A percentile compares a stretch with the other conserved stretches of the same genome.
Evolutionary conservation across 2,888 invertebrate species (phyloP).

Genomic region (Nomada goodeniana): DNA sequence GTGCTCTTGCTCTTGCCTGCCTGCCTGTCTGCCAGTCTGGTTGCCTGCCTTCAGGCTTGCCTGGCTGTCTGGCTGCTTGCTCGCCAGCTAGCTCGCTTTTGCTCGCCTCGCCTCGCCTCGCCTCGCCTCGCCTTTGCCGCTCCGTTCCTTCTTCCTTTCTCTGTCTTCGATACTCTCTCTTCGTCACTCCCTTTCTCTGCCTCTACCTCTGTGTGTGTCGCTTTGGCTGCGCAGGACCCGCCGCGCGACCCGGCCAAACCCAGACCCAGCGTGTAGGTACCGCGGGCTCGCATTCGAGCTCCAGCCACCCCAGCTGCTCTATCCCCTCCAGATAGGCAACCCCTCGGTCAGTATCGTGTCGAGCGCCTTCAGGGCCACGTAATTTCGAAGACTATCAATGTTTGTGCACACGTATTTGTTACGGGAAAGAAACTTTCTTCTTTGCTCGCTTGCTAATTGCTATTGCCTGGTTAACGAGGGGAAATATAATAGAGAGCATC

Average conservation of each 20-base stretch:
- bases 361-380: conserved; percentile 28
- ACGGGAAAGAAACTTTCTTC: background rate
- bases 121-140: conserved; percentile 36
- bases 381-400: background rate
- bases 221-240: conserved; percentile 72
- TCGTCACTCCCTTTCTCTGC: background rate
- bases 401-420: background rate
- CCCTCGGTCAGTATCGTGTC: conserved; percentile 61
- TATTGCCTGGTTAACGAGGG: no score
- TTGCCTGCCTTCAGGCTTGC: conserved; percentile 31
- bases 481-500: no score
- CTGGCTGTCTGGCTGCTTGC: conserved; percentile 23
- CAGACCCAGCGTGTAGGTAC: conserved; percentile 76
- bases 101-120: conserved; percentile 32
- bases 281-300: conserved; percentile 75
- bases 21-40: conserved; percentile 45
- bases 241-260: conserved; percentile 79
- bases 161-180: conserved; percentile 26
- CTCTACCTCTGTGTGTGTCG: conserved; percentile 35
- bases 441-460: background rate
- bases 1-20: conserved; percentile 54
- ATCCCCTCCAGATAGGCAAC: conserved; percentile 59
- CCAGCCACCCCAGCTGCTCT: conserved; percentile 76
- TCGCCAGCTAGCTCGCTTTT: conserved; percentile 40
- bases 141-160: conserved; percentile 32